Base-by-base conservation (phyloP, 1,140 invertebrate species). In the Drosophila hydei region DNA sequence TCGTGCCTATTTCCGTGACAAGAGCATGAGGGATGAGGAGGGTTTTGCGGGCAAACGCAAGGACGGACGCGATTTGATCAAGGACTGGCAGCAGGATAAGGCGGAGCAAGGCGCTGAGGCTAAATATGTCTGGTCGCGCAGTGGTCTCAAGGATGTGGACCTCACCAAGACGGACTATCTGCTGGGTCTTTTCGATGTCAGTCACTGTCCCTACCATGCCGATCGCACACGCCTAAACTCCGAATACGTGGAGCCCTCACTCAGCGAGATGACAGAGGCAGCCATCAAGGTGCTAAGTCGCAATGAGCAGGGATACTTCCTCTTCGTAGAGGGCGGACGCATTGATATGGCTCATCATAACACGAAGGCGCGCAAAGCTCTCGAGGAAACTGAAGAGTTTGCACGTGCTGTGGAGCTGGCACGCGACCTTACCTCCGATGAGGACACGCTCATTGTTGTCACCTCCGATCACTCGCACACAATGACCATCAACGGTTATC, bases 261-360 rank as follows among this genome's bases (percentile, higher is more conserved):
- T 98, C 0, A 94, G 95, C 0, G 96, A 98, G 87, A 96, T 98
- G 95, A 96, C 96, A 1, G 93, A 95, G 68, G 94, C 95, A 19
- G 97, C 97, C 9, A 95, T 98, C 43, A 93, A 94, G 45, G 93
- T 97, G 62, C 93, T 98, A 6, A 93, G 93, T 27, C 95, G 95
- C 75, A 96, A 96, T 91, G 92, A 95, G n/a, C 93, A 96, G 61
- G 97, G 97, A 14, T 98, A 95, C 91, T 97, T 98, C 89, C 91
- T 98, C 11, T 95, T 98, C 80, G 96, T 98, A 7, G 97, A 98
- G 94, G 96, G 96, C 69, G 96, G 95, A 1, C 92, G 95, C 76
- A 97, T 97, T 52, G 96, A 97, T 84, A 95, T 96, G 83, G 96
- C 95, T 1, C 96, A 97, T 90, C 96, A 97, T 79, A 94, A 93